These are phyloP conservation scores for Sebastes iracundus DNA, from an alignment of 2,797 vertebrate genomes.

Conservation along the genomic window DNA sequence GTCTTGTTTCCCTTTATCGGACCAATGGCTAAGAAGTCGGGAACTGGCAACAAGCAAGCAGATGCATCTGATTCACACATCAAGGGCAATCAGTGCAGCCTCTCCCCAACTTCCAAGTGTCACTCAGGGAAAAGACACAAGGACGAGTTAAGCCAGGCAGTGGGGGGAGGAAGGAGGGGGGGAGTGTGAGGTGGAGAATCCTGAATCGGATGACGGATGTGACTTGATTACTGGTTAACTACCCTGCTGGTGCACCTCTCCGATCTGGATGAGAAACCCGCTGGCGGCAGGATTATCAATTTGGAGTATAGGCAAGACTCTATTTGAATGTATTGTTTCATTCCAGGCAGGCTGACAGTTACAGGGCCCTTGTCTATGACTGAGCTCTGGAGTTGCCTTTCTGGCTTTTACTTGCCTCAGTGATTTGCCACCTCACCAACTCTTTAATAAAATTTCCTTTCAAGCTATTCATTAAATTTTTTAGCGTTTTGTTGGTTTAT, in stretches of 20 bases:
- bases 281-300: constrained; percentile 65
- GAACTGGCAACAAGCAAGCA: constrained; percentile 57
- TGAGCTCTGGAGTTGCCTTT: constrained; percentile 21
- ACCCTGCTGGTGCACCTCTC: constrained; percentile 62
- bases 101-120: constrained; percentile 64
- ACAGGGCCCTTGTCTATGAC: constrained; percentile 17
- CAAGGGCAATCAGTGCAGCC: constrained; percentile 67
- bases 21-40: constrained; percentile 33
- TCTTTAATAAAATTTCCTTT: constrained; percentile 47
- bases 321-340: constrained; percentile 66
- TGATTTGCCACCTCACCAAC: constrained; percentile 46
- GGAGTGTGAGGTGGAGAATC: constrained; percentile 53
- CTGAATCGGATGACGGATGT: constrained; percentile 75
- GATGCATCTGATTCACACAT: constrained; percentile 72
- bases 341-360: constrained; percentile 38
- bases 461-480: constrained; percentile 43
- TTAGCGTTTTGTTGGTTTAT: constrained; percentile 10
- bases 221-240: constrained; percentile 77
- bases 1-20: constrained; percentile 12
- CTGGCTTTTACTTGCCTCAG: constrained; percentile 28
- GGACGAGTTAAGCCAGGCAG: constrained; percentile 51
- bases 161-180: not conserved
- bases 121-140: constrained; percentile 61
- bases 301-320: constrained; percentile 53
- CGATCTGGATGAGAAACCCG: constrained; percentile 56